Evolutionary conservation across 2,113 vertebrate genomes (phyloP).

Genomic region (Danionella cerebrum): DNA sequence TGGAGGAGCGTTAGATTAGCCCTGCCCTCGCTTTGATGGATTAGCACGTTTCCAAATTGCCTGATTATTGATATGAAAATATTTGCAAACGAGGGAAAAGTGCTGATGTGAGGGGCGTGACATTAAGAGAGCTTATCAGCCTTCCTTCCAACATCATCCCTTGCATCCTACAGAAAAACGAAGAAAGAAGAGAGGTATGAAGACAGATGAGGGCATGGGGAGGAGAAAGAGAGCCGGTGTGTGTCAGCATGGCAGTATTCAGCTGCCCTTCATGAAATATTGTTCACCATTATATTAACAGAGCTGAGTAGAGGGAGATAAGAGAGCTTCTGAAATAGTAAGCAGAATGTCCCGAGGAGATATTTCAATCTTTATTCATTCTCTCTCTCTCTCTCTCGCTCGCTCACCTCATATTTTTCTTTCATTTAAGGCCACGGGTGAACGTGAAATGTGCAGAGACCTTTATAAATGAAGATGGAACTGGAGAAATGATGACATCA

Average conservation of each 20-base stretch:
- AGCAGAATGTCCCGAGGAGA: constrained; percentile 64
- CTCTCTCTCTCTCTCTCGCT: constrained; percentile 16
- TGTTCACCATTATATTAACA: constrained; percentile 81
- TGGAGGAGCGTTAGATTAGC: constrained; percentile 90
- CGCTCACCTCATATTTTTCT: constrained; percentile 38
- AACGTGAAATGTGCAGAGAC: constrained; percentile 57
- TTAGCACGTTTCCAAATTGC: constrained; percentile 98
- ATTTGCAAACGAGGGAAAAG: constrained; percentile 74
- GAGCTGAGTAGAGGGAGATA: constrained; percentile 75
- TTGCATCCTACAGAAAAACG: constrained; percentile 63
- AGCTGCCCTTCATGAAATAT: constrained; percentile 77
- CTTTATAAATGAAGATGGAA: constrained; percentile 43
- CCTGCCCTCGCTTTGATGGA: constrained; percentile 93
- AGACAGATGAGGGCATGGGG: constrained; percentile 65
- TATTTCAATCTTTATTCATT: constrained; percentile 59
- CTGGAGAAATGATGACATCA: constrained; percentile 64
- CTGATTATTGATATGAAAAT: constrained; percentile 99
- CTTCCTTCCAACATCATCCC: constrained; percentile 71
- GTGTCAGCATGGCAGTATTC: constrained; percentile 66
- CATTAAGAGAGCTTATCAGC: constrained; percentile 61
- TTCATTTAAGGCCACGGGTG: constrained; percentile 47
- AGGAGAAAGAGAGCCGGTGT: constrained; percentile 57
- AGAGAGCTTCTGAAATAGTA: constrained; percentile 67
- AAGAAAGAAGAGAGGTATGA: constrained; percentile 70
- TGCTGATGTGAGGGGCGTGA: constrained; percentile 54